phyloP scores from a whole-genome alignment of 2,888 invertebrate genomes.

The Thysanoteuthis rhombus region DNA sequence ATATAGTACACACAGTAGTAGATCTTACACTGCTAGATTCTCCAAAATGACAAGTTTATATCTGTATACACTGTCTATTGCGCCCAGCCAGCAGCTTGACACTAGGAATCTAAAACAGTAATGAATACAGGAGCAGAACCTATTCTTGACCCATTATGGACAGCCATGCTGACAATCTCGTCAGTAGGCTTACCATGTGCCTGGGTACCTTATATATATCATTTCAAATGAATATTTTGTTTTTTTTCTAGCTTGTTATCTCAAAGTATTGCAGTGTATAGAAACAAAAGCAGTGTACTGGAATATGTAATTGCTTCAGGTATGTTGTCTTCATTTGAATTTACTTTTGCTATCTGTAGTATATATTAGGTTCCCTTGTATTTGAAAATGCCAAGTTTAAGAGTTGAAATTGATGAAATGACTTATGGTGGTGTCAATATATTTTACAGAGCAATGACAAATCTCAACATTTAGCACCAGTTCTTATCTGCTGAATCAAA shows the following conservation, averaged over 20 bases:
- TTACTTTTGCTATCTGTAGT: neutral
- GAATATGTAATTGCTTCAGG: conserved; percentile 35
- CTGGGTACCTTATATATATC: neutral
- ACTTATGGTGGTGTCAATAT: neutral
- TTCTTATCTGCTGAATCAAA: neutral
- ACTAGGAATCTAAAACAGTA: too few species aligned
- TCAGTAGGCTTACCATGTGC: too few species aligned
- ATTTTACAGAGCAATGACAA: neutral
- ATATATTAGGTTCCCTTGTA: neutral
- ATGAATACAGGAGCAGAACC: too few species aligned
- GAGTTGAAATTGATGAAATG: too few species aligned
- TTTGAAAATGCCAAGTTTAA: neutral
- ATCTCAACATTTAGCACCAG: too few species aligned
- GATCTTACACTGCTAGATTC: too few species aligned
- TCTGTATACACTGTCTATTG: too few species aligned
- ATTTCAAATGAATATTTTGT: neutral
- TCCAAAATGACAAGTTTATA: too few species aligned
- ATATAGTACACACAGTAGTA: too few species aligned
- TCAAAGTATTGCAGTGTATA: conserved; percentile 36
- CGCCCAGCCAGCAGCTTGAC: too few species aligned
- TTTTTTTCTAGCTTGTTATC: conserved; percentile 34
- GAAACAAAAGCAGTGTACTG: conserved; percentile 36
- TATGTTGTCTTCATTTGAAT: conserved; percentile 31
- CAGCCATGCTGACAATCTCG: too few species aligned
- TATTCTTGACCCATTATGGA: too few species aligned